Base-by-base conservation (phyloP, 2,113 vertebrate genomes). In the Cacatua alba region DNA sequence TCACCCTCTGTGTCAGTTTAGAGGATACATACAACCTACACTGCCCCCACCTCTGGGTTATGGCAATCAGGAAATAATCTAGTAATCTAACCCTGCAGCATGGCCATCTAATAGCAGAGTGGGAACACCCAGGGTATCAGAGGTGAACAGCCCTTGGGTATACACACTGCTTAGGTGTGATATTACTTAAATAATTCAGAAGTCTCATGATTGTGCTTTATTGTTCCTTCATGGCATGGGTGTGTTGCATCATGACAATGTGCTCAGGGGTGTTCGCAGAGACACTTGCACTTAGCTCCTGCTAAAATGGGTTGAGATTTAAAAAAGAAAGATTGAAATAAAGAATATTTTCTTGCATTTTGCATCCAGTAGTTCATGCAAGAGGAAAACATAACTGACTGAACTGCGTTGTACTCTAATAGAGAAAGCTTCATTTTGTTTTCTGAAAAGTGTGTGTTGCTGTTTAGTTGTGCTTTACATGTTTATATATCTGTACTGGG, bases 111-210 rank as follows among this genome's bases (percentile, higher is more conserved):
- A 52, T 4, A 67, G 74, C 7, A 0, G 4, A 35, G 60, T 16
- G 72, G 90, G 55, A 96, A 86, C 94, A 86, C 85, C 82, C 88
- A 51, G 62, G 39, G 17, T 96, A 97, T 95, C 88, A 1, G 79
- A 83, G 77, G 18, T 28, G 28, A 83, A 28, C 95, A 96, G 88
- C 64, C 49, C 51, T 46, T 0, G 3, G 39, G 31, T 67, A 23
- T 43, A 51, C 41, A 59, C 41, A 31, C 44, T 82, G 90, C 48
- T 24, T 29, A 48, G n/a, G 28, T 64, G 46, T 75, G 92, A 93
- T 93, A 92, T 1, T 65, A n/a, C 51, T 52, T 52, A 41, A 83
- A 52, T 82, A 64, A 79, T 23, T 37, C 24, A 44, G 46, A 71
- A 82, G 69, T 39, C 72, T 86, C 55, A 49, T 29, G 60, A 70